Conservation (phyloP, 2,113 vertebrate species). For the Cheirogaleus medius region DNA sequence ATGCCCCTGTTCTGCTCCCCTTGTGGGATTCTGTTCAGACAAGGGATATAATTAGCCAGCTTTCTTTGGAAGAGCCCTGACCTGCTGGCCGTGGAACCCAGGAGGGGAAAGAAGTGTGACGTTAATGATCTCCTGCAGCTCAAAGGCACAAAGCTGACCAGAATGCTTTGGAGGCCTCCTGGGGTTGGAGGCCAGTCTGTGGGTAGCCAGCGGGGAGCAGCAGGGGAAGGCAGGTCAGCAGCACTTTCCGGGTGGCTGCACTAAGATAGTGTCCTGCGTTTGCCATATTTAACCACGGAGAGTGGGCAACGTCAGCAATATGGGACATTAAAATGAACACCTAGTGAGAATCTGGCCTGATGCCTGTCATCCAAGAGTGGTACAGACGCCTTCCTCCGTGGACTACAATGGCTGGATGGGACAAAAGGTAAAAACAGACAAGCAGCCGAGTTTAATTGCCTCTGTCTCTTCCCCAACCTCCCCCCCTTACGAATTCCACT, state of each 20-base stretch:
- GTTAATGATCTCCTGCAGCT: conserved; percentile 35
- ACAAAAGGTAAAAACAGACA: not conserved
- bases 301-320: not conserved
- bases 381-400: not conserved
- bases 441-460: not conserved
- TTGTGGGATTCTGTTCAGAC: not conserved
- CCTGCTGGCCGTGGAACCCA: conserved; percentile 27
- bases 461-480: not conserved
- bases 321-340: not conserved
- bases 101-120: conserved; percentile 47
- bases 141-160: not conserved
- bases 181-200: not conserved
- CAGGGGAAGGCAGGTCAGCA: not conserved
- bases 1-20: not conserved
- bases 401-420: not conserved
- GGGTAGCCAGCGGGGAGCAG: not conserved
- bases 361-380: not conserved
- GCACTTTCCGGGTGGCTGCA: not conserved
- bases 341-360: not conserved
- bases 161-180: not conserved
- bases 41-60: conserved; percentile 1
- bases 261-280: not conserved
- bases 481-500: not conserved
- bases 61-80: conserved; percentile 56
- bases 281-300: not conserved